These are phyloP conservation scores for Caloenas nicobarica DNA, from an alignment of 2,113 vertebrate genomes.

Conservation along the genomic window DNA sequence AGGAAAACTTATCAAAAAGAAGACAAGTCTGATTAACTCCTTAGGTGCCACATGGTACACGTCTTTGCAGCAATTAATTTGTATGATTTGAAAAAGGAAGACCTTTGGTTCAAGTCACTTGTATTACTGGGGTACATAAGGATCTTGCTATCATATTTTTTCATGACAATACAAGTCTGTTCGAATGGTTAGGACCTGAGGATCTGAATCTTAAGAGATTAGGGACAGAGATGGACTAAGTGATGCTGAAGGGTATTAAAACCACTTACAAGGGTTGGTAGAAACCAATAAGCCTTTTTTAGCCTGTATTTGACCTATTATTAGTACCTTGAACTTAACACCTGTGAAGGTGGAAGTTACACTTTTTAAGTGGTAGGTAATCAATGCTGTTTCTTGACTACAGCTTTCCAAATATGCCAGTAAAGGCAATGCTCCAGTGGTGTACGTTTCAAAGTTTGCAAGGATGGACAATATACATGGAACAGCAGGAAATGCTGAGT, in stretches of 20 bases:
- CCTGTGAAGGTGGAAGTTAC: background rate
- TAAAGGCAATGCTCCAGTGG: background rate
- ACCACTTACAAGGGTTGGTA: background rate
- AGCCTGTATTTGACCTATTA: background rate
- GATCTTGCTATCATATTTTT: background rate
- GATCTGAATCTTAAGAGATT: background rate
- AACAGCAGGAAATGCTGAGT: background rate
- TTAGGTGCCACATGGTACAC: rapidly evolving
- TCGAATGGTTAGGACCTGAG: background rate
- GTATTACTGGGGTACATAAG: background rate
- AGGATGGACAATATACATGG: background rate
- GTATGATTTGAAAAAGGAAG: background rate
- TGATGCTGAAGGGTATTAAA: background rate
- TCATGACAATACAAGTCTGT: background rate
- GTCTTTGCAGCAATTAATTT: background rate
- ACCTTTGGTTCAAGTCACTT: rapidly evolving
- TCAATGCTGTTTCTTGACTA: background rate
- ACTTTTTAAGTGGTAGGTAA: background rate
- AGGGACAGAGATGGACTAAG: background rate
- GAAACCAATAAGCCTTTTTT: background rate
- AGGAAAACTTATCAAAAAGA: background rate
- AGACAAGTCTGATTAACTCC: background rate
- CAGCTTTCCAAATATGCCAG: rapidly evolving
- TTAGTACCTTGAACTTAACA: background rate
- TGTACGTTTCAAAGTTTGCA: background rate